Percentiles rank a stretch among this genome's conserved stretches.
These are phyloP conservation scores for Thereva unica DNA, from an alignment of 2,888 invertebrate species.

Conservation along the genomic window DNA sequence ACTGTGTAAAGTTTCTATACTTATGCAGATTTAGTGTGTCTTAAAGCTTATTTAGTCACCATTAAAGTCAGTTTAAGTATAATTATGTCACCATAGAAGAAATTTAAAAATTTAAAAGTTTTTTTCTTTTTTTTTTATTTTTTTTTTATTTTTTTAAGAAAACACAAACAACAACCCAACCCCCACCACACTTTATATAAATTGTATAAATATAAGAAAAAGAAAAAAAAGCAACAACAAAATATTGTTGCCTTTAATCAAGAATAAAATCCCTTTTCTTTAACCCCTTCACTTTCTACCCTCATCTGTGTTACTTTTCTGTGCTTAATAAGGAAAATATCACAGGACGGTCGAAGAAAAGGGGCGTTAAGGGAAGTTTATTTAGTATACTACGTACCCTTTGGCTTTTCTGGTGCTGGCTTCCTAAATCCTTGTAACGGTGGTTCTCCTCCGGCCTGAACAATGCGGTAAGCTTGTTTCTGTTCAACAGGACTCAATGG, in stretches of 20 bases:
- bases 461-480: conserved; percentile 79
- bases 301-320: background rate
- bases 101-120: conserved; percentile 1
- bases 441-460: conserved; percentile 94
- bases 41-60: conserved; percentile 27
- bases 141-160: too few species aligned
- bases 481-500: conserved; percentile 81
- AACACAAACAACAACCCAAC: too few species aligned
- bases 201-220: too few species aligned
- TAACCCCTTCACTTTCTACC: too few species aligned
- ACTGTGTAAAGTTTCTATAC: background rate
- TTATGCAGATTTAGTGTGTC: conserved; percentile 24
- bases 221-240: too few species aligned
- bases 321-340: background rate
- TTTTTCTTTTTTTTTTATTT: too few species aligned
- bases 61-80: conserved; percentile 32
- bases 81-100: conserved; percentile 29
- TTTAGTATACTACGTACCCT: conserved; percentile 63
- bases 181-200: too few species aligned
- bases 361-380: conserved; percentile 19
- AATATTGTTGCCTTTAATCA: too few species aligned
- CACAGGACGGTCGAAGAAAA: background rate
- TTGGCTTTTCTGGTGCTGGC: conserved; percentile 81
- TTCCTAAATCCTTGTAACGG: conserved; percentile 91
- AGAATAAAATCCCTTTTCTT: too few species aligned